Evolutionary conservation across 2,888 invertebrate genomes (phyloP), one percentile per base, ranked within the genome.

Genomic region (Orthonychiurus folsomi): DNA sequence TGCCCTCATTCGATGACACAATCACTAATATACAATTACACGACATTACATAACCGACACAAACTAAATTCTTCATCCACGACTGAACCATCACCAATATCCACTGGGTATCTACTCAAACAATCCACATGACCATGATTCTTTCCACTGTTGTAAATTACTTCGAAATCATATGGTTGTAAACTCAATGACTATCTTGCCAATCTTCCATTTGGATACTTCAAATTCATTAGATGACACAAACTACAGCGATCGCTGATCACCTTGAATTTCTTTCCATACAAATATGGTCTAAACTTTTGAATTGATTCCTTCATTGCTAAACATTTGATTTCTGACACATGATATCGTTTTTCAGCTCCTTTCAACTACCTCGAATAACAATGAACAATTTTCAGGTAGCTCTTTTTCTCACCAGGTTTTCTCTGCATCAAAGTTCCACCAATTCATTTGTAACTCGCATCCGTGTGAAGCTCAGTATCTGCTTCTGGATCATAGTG

Each of bases 231-330:
- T 2, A 73, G 25, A 59, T 66, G 66, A 1, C 50, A 18, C 15
- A 73, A 56, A 1, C 66, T 58, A 18, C 65, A 57, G 47, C 73
- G 73, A 47, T 74, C 72, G 2, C 73, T 73, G 21, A 70, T 56
- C 1, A 73, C 27, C 15, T 53, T 52, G 25, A 74, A 73, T 25
- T 62, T 60, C 48, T 60, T 65, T 9, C 68, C 70, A 26, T 66
- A 69, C 5, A 73, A 23, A 56, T 70, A 74, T 0, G 65, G 60
- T 9, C 69, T 23, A 37, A 69, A 71, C 37, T 71, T 73, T 21
- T 68, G 25, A n/a, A 74, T 56, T 1, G 69, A 69, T 63, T 63
- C 72, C 2, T 73, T 53, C 1, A 70, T 62, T 2, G 67, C 69
- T 3, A 69, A 55, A 12, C 64, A 63, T 65, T 74, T 74, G 24